These are phyloP conservation scores for Pristionchus exspectatus DNA, from an alignment of 2,888 invertebrate species.

Conservation along the genomic window DNA sequence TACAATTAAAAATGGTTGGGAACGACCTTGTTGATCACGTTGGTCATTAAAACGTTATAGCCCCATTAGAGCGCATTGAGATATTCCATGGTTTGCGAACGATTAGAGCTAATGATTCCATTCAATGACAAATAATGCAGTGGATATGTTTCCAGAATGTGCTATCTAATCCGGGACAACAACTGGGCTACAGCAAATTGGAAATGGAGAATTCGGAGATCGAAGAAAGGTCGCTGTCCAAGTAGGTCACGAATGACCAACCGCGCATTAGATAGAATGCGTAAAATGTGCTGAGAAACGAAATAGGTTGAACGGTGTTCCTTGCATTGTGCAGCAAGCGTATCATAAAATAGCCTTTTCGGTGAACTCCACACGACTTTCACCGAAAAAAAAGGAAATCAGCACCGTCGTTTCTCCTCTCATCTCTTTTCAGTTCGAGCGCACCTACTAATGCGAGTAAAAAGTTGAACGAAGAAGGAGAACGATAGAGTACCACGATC, in stretches of 20 bases:
- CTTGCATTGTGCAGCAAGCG: neutral
- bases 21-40: no score
- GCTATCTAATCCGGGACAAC: constrained; percentile 21
- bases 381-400: neutral
- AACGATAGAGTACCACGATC: neutral
- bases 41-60: no score
- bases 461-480: neutral
- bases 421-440: neutral
- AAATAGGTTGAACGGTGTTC: neutral
- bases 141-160: neutral
- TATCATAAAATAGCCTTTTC: neutral
- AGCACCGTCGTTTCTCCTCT: neutral
- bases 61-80: no score
- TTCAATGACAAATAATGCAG: neutral
- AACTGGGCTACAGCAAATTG: constrained; percentile 66
- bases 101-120: no score
- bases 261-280: neutral
- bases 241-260: constrained; percentile 4
- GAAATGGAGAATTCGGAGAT: constrained; percentile 70
- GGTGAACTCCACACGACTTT: neutral
- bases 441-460: neutral
- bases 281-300: neutral
- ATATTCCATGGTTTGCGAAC: no score
- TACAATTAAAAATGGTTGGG: no score
- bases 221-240: constrained; percentile 61